A percentile compares a stretch with the other conserved stretches of the same genome.
Evolutionary conservation across 92 coral and sea anemone species (phyloP).

Genomic region (Epizoanthus illoricatus): DNA sequence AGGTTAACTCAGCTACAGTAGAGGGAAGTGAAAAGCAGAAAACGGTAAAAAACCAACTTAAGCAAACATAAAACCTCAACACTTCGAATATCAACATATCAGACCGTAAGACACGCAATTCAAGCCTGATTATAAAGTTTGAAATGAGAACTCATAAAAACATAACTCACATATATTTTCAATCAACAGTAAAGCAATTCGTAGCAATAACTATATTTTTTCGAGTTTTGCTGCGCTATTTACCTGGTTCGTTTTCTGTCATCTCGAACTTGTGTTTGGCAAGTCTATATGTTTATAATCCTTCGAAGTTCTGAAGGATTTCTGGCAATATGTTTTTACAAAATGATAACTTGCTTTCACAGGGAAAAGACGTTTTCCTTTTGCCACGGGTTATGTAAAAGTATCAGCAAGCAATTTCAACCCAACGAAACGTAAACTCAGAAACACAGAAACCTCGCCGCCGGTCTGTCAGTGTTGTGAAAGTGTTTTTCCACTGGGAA

Average conservation of each 20-base stretch:
- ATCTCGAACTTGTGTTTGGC: not conserved
- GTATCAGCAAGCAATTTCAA: too few species aligned
- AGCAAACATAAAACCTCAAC: not conserved
- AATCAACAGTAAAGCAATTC: too few species aligned
- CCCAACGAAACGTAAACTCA: too few species aligned
- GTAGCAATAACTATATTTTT: too few species aligned
- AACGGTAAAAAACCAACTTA: not conserved
- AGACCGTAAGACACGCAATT: not conserved
- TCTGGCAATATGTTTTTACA: not conserved
- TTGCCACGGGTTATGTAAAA: not conserved
- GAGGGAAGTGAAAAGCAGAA: not conserved
- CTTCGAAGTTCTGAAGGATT: not conserved
- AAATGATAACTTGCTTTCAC: not conserved
- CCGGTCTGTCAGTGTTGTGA: too few species aligned
- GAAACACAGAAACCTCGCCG: too few species aligned
- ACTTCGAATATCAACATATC: not conserved
- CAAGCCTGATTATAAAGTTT: not conserved
- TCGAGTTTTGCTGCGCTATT: too few species aligned
- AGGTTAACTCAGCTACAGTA: slow-evolving; percentile 37
- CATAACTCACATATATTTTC: too few species aligned
- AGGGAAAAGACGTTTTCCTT: not conserved
- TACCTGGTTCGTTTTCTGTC: slow-evolving; percentile 12
- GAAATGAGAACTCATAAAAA: not conserved
- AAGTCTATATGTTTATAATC: not conserved
- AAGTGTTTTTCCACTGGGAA: not conserved